These are phyloP conservation scores for Trachurus trachurus DNA, from an alignment of 2,797 vertebrate genomes.

Conservation along the genomic window DNA sequence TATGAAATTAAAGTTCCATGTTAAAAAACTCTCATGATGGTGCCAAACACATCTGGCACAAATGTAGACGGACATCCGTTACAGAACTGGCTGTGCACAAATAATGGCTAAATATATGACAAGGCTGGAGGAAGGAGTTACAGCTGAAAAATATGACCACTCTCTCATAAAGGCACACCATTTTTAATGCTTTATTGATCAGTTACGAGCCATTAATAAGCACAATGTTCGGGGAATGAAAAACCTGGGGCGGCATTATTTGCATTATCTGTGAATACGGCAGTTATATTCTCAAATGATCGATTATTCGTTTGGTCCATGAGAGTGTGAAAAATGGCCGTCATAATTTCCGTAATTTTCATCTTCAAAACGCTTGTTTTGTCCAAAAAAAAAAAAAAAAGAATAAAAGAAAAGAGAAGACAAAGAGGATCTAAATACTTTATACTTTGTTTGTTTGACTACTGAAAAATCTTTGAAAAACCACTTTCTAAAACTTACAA, in stretches of 20 bases:
- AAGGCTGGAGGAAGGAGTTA: conserved; percentile 2
- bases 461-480: neutral
- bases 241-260: neutral
- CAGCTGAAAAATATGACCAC: neutral
- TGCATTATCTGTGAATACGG: neutral
- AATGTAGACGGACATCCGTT: conserved; percentile 21
- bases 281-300: neutral
- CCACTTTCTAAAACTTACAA: neutral
- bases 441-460: neutral
- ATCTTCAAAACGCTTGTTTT: neutral
- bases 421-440: neutral
- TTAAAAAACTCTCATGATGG: conserved; percentile 9
- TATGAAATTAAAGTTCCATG: conserved; percentile 52
- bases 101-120: conserved; percentile 42
- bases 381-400: too few relatives aligned
- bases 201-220: neutral
- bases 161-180: neutral
- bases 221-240: neutral
- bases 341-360: neutral
- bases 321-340: neutral
- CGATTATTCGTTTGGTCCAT: neutral
- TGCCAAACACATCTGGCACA: conserved; percentile 49
- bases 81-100: conserved; percentile 37
- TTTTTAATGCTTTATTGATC: conserved; percentile 5
- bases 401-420: neutral